Evolutionary conservation across 2,888 invertebrate genomes (phyloP).

Genomic region (Aphodius granarius): DNA sequence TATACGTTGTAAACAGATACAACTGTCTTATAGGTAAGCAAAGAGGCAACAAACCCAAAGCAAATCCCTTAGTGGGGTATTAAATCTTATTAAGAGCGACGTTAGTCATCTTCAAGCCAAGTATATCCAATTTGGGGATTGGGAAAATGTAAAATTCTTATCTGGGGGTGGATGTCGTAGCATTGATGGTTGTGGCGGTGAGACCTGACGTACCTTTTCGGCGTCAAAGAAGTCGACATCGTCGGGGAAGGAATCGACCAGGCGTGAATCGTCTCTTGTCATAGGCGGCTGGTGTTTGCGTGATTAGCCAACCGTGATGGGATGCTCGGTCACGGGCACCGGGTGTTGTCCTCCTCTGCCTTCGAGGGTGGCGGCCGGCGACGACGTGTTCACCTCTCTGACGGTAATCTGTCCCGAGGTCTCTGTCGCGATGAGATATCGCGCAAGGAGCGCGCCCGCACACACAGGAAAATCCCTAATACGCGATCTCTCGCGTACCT

Average conservation of each 20-base stretch:
- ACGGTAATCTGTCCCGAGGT: conserved; percentile 1
- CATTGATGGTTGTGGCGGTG: not conserved
- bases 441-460: not conserved
- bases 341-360: not conserved
- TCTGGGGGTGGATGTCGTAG: not conserved
- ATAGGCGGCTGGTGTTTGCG: conserved; percentile 12
- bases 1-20: no score
- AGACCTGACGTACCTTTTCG: not conserved
- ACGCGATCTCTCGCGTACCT: conserved; percentile 1
- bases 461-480: not conserved
- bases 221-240: not conserved
- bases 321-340: conserved; percentile 2
- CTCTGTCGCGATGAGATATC: not conserved
- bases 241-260: not conserved
- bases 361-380: conserved; percentile 5
- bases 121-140: not conserved
- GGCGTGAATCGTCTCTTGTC: conserved; percentile 10
- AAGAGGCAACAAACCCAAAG: no score
- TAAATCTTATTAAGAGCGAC: not conserved
- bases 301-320: conserved; percentile 7
- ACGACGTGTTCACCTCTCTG: conserved; percentile 10
- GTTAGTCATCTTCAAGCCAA: not conserved
- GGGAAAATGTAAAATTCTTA: not conserved
- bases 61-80: not conserved
- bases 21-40: no score